These are phyloP conservation scores for Mesopsocus fuscifrons DNA, from an alignment of 2,888 invertebrate genomes.

Conservation along the genomic window DNA sequence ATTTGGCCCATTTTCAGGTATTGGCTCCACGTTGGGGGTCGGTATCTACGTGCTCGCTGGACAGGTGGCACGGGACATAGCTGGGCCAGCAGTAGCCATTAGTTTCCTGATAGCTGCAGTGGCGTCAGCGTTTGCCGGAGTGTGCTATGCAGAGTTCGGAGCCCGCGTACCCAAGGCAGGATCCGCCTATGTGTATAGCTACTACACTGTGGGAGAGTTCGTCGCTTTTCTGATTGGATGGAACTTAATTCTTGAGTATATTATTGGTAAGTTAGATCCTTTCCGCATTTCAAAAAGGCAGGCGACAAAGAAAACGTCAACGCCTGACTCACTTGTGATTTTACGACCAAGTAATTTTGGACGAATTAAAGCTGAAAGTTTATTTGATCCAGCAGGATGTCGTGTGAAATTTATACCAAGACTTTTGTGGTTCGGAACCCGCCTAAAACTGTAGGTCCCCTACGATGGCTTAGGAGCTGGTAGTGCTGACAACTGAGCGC, in stretches of 20 bases:
- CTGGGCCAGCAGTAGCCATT: slow-evolving; percentile 35
- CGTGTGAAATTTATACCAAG: no score
- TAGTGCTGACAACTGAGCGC: no score
- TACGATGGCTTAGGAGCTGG: no score
- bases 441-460: no score
- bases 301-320: no score
- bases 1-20: slow-evolving; percentile 16
- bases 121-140: slow-evolving; percentile 30
- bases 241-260: slow-evolving; percentile 80
- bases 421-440: no score
- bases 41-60: slow-evolving; percentile 37
- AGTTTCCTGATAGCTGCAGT: slow-evolving; percentile 35
- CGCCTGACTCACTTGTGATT: no score
- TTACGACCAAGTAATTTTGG: no score
- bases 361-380: slow-evolving; percentile 19
- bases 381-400: slow-evolving; percentile 23
- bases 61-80: slow-evolving; percentile 27
- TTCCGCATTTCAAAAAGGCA: slow-evolving; percentile 22
- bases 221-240: slow-evolving; percentile 78
- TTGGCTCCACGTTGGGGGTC: slow-evolving; percentile 31
- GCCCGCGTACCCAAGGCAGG: slow-evolving; percentile 29
- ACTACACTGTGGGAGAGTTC: slow-evolving; percentile 32
- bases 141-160: slow-evolving; percentile 33
- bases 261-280: slow-evolving; percentile 42
- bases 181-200: slow-evolving; percentile 35